These are phyloP conservation scores for Brachylomia viminalis DNA, from an alignment of 2,888 invertebrate genomes.

Conservation along the genomic window DNA sequence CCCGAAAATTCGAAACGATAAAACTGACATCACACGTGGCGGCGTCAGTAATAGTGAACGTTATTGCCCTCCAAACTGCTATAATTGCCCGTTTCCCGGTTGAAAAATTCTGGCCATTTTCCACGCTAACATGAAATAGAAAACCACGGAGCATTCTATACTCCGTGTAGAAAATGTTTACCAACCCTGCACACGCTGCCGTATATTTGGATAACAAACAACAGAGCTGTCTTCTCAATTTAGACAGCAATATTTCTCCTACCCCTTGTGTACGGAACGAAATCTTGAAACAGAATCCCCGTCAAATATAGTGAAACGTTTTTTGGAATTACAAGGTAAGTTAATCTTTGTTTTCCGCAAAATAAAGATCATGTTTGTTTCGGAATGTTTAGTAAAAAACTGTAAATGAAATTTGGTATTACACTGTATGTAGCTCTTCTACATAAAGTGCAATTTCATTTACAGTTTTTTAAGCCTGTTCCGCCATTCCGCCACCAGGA, in stretches of 20 bases:
- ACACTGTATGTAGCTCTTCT: background rate
- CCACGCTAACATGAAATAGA: constrained; percentile 23
- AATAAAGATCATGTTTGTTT: constrained; percentile 43
- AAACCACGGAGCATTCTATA: no score
- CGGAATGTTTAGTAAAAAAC: constrained; percentile 2
- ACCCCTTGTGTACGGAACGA: constrained; percentile 73
- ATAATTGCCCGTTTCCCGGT: constrained; percentile 7
- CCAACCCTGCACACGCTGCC: constrained; percentile 65
- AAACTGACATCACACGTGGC: background rate
- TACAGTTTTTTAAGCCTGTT: no score
- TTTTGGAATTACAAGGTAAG: constrained; percentile 57
- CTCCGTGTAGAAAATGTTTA: constrained; percentile 12
- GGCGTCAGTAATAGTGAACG: background rate
- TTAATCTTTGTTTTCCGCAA: constrained; percentile 39
- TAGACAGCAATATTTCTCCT: constrained; percentile 78
- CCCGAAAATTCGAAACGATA: background rate
- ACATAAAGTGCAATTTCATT: no score
- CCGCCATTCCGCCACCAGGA: no score
- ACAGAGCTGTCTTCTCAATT: constrained; percentile 76
- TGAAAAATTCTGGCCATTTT: constrained; percentile 21
- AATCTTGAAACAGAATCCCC: constrained; percentile 75
- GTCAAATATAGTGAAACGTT: constrained; percentile 69
- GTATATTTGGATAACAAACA: constrained; percentile 76
- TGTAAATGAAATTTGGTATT: constrained; percentile 27
- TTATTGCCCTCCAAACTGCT: background rate